These are phyloP conservation scores for Bombylius discolor DNA, from an alignment of 2,888 invertebrate species.

Conservation along the genomic window DNA sequence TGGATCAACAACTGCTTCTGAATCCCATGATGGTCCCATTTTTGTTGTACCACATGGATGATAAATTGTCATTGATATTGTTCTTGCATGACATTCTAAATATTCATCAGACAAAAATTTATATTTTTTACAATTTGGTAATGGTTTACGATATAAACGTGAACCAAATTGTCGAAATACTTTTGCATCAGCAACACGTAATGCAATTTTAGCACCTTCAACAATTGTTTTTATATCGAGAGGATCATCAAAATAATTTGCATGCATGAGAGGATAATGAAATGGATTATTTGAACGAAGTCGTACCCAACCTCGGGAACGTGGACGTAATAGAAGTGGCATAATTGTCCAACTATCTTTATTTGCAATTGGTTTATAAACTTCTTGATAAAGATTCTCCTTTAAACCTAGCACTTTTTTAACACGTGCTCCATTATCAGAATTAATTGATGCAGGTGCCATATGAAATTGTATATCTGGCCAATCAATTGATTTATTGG, in stretches of 20 bases:
- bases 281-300: slow-evolving; percentile 71
- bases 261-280: slow-evolving; percentile 76
- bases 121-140: slow-evolving; percentile 64
- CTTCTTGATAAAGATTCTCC: slow-evolving; percentile 64
- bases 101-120: slow-evolving; percentile 68
- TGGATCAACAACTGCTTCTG: slow-evolving; percentile 70
- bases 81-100: slow-evolving; percentile 75
- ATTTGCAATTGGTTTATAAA: slow-evolving; percentile 68
- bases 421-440: slow-evolving; percentile 62
- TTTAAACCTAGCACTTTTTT: slow-evolving; percentile 66
- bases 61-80: slow-evolving; percentile 81
- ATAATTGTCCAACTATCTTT: slow-evolving; percentile 65
- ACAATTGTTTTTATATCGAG: slow-evolving; percentile 66
- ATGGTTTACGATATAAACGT: slow-evolving; percentile 55
- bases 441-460: slow-evolving; percentile 78
- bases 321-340: slow-evolving; percentile 68
- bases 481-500: slow-evolving; percentile 62
- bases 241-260: slow-evolving; percentile 81
- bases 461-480: slow-evolving; percentile 88
- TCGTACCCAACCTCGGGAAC: slow-evolving; percentile 63
- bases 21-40: slow-evolving; percentile 73
- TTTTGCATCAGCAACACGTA: slow-evolving; percentile 57
- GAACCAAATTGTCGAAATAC: slow-evolving; percentile 73
- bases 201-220: slow-evolving; percentile 67
- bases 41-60: slow-evolving; percentile 81